Evolutionary conservation across 2,113 vertebrate genomes (phyloP).

Genomic region (Nothoprocta pentlandii): DNA sequence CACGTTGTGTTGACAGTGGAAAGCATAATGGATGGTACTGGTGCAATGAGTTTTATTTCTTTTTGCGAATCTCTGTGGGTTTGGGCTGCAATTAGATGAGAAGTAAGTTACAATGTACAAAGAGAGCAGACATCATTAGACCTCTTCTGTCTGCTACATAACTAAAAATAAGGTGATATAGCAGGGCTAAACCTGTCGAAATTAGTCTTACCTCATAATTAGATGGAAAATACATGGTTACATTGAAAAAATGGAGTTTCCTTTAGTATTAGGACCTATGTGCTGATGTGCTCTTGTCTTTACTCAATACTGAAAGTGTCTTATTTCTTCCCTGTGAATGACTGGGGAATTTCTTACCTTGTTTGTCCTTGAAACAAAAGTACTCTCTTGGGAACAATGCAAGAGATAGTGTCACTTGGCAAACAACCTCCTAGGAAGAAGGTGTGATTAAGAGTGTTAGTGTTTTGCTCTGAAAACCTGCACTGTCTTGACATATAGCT

Average conservation of each 20-base stretch:
- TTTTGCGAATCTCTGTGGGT: not conserved
- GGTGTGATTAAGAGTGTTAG: not conserved
- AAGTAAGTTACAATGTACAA: not conserved
- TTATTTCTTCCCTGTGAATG: not conserved
- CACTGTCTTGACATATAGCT: rapidly evolving
- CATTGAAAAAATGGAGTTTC: not conserved
- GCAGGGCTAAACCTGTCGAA: not conserved
- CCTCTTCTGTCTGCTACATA: not conserved
- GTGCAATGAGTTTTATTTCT: not conserved
- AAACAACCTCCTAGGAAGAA: not conserved
- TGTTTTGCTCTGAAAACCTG: not conserved
- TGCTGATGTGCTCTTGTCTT: not conserved
- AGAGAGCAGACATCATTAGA: not conserved
- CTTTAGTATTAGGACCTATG: not conserved
- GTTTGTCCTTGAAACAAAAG: not conserved
- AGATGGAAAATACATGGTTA: not conserved
- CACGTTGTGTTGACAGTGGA: not conserved
- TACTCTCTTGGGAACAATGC: not conserved
- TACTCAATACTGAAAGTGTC: not conserved
- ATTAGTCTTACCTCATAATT: not conserved
- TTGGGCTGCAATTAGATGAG: not conserved
- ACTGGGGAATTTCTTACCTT: not conserved
- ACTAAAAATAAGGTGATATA: not conserved
- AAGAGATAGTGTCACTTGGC: not conserved
- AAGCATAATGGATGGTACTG: not conserved